phyloP scores from a whole-genome alignment of 2,888 invertebrate species.

The Mactromeris polynyma region DNA sequence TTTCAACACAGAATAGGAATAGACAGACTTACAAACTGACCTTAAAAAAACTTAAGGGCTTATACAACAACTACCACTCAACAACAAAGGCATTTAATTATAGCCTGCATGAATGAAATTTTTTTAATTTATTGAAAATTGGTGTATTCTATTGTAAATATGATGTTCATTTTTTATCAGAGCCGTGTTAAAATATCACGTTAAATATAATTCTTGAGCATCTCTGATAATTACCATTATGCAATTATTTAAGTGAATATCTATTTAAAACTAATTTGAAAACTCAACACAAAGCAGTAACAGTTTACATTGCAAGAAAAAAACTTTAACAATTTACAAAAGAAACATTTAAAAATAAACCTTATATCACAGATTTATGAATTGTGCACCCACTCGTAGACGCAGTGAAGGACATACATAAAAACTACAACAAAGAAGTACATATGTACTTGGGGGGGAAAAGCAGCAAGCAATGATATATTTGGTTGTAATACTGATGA shows the following conservation, averaged over 20 bases:
- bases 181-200: not conserved
- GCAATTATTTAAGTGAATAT: not conserved
- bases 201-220: not conserved
- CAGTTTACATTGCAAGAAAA: slow-evolving; percentile 20
- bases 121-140: not conserved
- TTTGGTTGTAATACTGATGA: slow-evolving; percentile 28
- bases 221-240: not conserved
- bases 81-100: not conserved
- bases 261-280: not conserved
- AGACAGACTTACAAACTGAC: slow-evolving; percentile 34
- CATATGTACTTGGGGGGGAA: slow-evolving; percentile 10
- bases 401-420: slow-evolving; percentile 37
- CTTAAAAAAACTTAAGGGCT: not conserved
- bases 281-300: slow-evolving; percentile 23
- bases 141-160: not conserved
- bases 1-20: slow-evolving; percentile 41
- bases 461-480: slow-evolving; percentile 28
- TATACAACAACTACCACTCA: not conserved
- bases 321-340: slow-evolving; percentile 14
- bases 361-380: slow-evolving; percentile 40
- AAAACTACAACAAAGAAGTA: slow-evolving; percentile 26
- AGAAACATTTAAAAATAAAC: not conserved
- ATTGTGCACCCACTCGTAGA: slow-evolving; percentile 28
- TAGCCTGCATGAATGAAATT: not conserved
- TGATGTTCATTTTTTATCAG: not conserved